Percentiles rank a stretch among this genome's conserved stretches.
Evolutionary conservation across 1,140 invertebrate species (phyloP).

Genomic region (Brachionus plicatilis): DNA sequence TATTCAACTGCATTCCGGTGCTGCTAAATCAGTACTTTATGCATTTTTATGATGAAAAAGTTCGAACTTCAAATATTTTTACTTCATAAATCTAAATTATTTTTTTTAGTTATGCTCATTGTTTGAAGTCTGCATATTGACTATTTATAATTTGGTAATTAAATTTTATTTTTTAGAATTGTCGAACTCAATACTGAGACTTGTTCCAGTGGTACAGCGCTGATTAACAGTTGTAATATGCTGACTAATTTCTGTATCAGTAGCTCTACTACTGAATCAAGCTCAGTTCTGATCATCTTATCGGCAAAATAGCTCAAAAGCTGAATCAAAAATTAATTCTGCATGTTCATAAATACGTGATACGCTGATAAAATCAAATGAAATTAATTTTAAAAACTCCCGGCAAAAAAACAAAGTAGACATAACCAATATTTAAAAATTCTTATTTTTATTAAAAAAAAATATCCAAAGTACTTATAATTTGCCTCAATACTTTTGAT

Average conservation of each 20-base stretch:
- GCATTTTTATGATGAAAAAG: slow-evolving; percentile 39
- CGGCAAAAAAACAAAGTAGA: background rate
- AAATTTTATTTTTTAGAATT: background rate
- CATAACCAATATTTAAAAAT: background rate
- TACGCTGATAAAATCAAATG: background rate
- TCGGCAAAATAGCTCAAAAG: background rate
- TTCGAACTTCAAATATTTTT: background rate
- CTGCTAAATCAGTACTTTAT: slow-evolving; percentile 29
- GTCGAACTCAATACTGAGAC: background rate
- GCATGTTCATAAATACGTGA: background rate
- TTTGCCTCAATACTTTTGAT: background rate
- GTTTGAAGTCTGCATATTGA: slow-evolving; percentile 18
- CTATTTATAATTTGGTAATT: slow-evolving; percentile 39
- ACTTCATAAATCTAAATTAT: background rate
- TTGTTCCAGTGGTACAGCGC: slow-evolving; percentile 39
- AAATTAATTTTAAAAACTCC: background rate
- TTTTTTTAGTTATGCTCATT: background rate
- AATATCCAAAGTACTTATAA: background rate
- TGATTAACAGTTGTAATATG: slow-evolving; percentile 40
- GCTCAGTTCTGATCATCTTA: slow-evolving; percentile 4
- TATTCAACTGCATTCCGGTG: slow-evolving; percentile 23
- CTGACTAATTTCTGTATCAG: slow-evolving; percentile 30
- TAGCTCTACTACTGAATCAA: slow-evolving; percentile 41
- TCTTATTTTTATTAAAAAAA: background rate
- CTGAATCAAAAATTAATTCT: background rate